Conservation (phyloP, 2,797 vertebrate genomes). For the Natrix natrix region DNA sequence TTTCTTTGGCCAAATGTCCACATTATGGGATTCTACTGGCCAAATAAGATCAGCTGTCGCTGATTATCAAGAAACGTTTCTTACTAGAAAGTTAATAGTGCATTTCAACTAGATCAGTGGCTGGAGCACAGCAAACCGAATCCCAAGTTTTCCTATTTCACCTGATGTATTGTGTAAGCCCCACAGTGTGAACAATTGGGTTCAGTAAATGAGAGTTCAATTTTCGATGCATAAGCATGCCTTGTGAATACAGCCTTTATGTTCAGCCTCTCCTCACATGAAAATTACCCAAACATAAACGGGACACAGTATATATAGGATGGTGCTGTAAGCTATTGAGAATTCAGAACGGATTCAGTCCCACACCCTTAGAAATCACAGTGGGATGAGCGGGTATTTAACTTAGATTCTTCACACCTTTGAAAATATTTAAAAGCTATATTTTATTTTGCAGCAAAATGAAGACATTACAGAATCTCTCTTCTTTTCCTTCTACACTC, state of each 20-base stretch:
- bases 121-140: not conserved
- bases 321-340: too few relatives aligned
- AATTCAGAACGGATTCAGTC: not conserved
- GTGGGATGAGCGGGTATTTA: not conserved
- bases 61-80: not conserved
- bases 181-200: not conserved
- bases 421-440: not conserved
- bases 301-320: not conserved
- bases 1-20: not conserved
- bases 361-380: too few relatives aligned
- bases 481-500: not conserved
- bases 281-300: not conserved
- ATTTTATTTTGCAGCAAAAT: not conserved
- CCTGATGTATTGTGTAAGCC: not conserved
- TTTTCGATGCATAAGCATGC: not conserved
- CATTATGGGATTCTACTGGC: not conserved
- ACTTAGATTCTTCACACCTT: not conserved
- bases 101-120: not conserved
- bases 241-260: not conserved
- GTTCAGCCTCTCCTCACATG: not conserved
- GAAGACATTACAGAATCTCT: not conserved
- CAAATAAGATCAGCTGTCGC: not conserved
- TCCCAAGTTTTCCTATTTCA: not conserved
- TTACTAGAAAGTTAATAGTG: not conserved
- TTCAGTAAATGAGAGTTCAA: not conserved